phyloP scores from a whole-genome alignment of 2,888 invertebrate genomes.

The Blera fallax region DNA sequence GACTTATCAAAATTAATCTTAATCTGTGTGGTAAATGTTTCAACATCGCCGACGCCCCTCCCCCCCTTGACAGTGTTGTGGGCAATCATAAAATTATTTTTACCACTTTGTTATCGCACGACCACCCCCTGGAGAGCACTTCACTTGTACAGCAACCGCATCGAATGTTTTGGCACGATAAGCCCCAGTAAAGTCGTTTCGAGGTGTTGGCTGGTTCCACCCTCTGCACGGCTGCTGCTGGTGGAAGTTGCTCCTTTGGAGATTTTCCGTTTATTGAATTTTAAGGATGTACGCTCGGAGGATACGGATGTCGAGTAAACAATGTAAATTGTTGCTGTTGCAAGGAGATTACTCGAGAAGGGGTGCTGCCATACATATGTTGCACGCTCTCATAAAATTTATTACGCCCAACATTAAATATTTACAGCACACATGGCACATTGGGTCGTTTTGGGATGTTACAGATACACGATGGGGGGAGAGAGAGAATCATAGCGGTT shows the following conservation, averaged over 20 bases:
- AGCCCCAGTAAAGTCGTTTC: constrained; percentile 59
- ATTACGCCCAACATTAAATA: constrained; percentile 56
- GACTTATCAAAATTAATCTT: constrained; percentile 66
- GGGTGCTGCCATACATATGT: constrained; percentile 46
- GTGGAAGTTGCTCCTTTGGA: constrained; percentile 14
- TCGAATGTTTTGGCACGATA: constrained; percentile 65
- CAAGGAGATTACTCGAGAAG: constrained; percentile 46
- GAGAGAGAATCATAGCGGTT: background rate
- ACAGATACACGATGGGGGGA: too few relatives aligned
- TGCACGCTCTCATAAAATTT: constrained; percentile 54
- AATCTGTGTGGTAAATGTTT: constrained; percentile 66
- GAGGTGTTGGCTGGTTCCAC: constrained; percentile 44
- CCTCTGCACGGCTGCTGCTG: constrained; percentile 5
- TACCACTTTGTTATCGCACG: constrained; percentile 68
- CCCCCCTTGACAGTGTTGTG: constrained; percentile 60
- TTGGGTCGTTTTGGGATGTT: background rate
- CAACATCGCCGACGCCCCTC: background rate
- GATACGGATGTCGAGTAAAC: constrained; percentile 42
- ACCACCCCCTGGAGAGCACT: constrained; percentile 60
- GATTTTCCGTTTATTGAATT: constrained; percentile 66
- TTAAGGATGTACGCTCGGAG: constrained; percentile 58
- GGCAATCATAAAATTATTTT: constrained; percentile 71
- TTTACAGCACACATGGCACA: background rate
- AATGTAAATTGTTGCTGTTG: constrained; percentile 62
- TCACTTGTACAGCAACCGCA: constrained; percentile 2